Evolutionary conservation across 2,113 vertebrate species (phyloP).

Genomic region (Urocolius indicus): DNA sequence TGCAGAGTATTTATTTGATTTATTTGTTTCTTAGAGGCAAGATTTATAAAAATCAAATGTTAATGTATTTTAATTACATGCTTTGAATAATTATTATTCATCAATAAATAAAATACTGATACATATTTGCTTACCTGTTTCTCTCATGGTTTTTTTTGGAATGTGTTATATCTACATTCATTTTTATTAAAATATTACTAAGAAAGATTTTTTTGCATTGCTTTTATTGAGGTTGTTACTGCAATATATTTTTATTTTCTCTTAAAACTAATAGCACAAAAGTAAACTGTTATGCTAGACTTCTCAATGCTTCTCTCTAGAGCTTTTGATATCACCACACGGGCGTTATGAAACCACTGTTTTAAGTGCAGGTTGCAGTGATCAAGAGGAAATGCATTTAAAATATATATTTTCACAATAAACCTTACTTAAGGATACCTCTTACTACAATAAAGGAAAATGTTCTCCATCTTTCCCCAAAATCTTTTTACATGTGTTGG

Average conservation of each 20-base stretch:
- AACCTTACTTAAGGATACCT: neutral
- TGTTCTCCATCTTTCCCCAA: neutral
- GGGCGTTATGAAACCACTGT: neutral
- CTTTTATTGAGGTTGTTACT: neutral
- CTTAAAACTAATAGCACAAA: neutral
- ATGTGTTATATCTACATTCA: neutral
- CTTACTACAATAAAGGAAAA: neutral
- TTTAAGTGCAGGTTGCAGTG: neutral
- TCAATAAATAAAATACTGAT: neutral
- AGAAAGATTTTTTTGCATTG: neutral
- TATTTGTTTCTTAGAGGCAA: neutral
- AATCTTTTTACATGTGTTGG: neutral
- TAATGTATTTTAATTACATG: neutral
- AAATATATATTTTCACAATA: neutral
- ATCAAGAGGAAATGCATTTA: neutral
- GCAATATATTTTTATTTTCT: neutral
- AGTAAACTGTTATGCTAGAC: fast-evolving
- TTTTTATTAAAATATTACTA: neutral
- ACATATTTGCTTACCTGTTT: neutral
- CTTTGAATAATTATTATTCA: neutral
- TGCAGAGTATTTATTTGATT: neutral
- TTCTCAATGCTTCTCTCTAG: neutral
- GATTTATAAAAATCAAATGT: neutral
- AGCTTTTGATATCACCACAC: neutral
- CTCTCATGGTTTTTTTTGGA: neutral